A percentile compares a stretch with the other conserved stretches of the same genome.
Conservation (phyloP, 2,113 vertebrate species). For the Picathartes gymnocephalus region DNA sequence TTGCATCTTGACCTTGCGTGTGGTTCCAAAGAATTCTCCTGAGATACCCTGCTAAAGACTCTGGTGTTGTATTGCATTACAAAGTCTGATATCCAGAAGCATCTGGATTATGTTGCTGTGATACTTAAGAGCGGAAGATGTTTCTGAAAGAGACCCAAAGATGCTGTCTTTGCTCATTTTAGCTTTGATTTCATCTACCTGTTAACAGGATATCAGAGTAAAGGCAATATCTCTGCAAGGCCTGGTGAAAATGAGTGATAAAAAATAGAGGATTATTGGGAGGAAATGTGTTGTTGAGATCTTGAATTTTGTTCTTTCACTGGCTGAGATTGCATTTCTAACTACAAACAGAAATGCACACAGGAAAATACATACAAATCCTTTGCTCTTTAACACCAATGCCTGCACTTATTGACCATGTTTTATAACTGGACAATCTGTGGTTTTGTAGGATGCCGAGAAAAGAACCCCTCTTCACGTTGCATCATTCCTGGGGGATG, state of each 20-base stretch:
- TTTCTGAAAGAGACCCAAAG: neutral
- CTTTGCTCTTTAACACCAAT: neutral
- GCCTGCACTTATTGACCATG: neutral
- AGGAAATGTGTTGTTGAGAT: neutral
- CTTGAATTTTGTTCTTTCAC: neutral
- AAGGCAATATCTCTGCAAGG: neutral
- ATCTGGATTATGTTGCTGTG: neutral
- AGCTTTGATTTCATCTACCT: neutral
- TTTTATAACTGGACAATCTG: neutral
- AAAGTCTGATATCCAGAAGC: neutral
- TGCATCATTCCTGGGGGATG: slow-evolving; percentile 92
- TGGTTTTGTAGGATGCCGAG: slow-evolving; percentile 83
- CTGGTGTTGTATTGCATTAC: neutral
- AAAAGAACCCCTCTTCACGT: slow-evolving; percentile 94
- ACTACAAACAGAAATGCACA: neutral
- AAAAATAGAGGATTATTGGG: neutral
- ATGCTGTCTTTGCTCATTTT: neutral
- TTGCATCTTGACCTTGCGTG: neutral
- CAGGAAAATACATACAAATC: neutral
- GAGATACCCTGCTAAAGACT: neutral
- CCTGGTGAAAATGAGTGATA: neutral
- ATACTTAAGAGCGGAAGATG: neutral
- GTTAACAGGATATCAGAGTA: neutral
- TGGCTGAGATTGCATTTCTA: neutral
- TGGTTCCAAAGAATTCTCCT: neutral